Evolutionary conservation across 37 sponge, comb jelly and placozoan species (phyloP).

Genomic region (Halichondria panicea): DNA sequence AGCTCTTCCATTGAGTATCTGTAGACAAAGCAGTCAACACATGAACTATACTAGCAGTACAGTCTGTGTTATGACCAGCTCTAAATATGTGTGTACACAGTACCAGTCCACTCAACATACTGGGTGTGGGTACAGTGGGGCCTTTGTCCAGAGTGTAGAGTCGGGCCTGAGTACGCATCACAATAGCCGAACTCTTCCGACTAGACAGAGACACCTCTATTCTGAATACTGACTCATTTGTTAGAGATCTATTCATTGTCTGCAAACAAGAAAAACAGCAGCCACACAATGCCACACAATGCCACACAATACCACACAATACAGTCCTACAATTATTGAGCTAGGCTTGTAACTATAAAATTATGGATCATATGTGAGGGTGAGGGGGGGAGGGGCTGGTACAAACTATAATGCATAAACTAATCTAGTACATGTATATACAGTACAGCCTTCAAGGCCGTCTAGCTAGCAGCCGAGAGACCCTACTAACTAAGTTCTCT

Average conservation of each 20-base stretch:
- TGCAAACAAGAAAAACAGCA: no score
- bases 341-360: no score
- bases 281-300: no score
- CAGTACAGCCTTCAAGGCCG: no score
- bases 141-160: slow-evolving; percentile 54
- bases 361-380: no score
- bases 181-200: slow-evolving; percentile 65
- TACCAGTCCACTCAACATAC: neutral
- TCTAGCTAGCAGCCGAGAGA: no score
- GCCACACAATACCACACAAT: no score
- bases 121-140: neutral
- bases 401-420: no score
- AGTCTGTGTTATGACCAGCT: neutral
- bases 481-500: no score
- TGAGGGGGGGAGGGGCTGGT: no score
- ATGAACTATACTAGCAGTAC: neutral
- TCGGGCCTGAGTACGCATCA: slow-evolving; percentile 57
- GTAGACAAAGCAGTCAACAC: neutral
- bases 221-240: slow-evolving; percentile 61
- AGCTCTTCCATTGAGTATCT: slow-evolving; percentile 54
- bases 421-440: no score
- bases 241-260: slow-evolving; percentile 33
- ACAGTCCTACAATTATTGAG: no score
- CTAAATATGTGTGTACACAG: neutral
- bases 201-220: slow-evolving; percentile 84